Evolutionary conservation across 2,113 vertebrate genomes (phyloP).

Genomic region (Cyphotilapia sp.): DNA sequence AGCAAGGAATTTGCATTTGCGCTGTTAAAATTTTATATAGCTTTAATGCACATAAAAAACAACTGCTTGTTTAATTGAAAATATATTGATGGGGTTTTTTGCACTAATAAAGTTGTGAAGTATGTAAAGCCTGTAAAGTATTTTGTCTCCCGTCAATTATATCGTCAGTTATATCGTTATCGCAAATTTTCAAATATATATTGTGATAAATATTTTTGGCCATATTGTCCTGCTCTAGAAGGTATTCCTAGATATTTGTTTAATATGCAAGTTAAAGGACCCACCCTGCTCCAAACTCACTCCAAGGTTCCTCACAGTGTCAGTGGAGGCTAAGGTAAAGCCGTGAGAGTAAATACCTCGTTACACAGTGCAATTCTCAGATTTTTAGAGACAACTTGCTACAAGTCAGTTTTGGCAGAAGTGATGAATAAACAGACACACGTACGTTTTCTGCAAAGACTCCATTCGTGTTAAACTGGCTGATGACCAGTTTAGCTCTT

Average conservation of each 20-base stretch:
- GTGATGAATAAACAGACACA: neutral
- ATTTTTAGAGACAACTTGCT: neutral
- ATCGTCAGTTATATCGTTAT: neutral
- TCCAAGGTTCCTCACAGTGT: neutral
- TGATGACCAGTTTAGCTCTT: neutral
- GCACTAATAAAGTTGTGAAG: neutral
- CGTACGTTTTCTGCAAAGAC: neutral
- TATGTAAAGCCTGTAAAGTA: neutral
- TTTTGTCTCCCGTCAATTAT: accelerated
- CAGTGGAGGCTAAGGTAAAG: neutral
- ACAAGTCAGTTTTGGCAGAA: neutral
- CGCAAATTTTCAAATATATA: neutral
- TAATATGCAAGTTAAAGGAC: neutral
- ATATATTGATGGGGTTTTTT: neutral
- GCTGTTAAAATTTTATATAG: neutral
- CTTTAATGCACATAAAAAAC: neutral
- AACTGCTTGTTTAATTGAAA: neutral
- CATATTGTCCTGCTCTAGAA: neutral
- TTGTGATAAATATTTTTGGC: neutral
- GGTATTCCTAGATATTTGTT: neutral
- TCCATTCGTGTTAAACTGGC: neutral
- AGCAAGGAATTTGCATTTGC: neutral
- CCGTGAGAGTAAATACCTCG: neutral
- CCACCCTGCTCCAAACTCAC: neutral
- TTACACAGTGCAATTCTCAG: neutral